Evolutionary conservation across 2,797 vertebrate species (phyloP), one percentile per base, ranked within the genome.

Genomic region (Cossypha dichroa): DNA sequence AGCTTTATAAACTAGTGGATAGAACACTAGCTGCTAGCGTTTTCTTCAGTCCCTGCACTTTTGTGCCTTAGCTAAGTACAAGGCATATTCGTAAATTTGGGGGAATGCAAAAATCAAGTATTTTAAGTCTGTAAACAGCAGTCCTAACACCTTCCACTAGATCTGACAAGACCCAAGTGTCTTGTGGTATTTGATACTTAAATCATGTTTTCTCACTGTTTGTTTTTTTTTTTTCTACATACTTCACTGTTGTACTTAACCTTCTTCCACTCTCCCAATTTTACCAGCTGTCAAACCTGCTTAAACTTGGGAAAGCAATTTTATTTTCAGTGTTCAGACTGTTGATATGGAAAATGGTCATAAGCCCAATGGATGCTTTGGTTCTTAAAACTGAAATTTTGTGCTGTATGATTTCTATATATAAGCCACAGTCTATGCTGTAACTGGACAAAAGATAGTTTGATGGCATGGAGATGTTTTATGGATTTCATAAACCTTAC

Each of bases 401-500:
- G 2, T 49, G 10, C 52, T 66, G 3, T 36, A 14, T 64, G 4
- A 2, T 45, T 83, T 90, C 22, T 41, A 2, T 48, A 14, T 81
- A 9, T 21, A 68, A 59, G 3, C 19, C 12, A 54, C 11, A 26
- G 7, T 79, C 54, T 77, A 1, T 93, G 36, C 38, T 86, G 25
- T 73, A 80, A 40, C 14, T 31, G n/a, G 10, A 33, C 52, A 69
- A 56, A 64, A 85, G 45, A 28, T 5, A 40, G 12, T 41, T n/a
- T 79, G 43, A 75, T 31, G 6, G 2, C 9, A 29, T 31, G 36
- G 4, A 28, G 28, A 17, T 20, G 6, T 62, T n/a, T 46, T 46
- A 34, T 0, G 0, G 16, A 40, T 75, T 60, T 89, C 13, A 17
- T 28, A 10, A 76, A 15, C 11, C 8, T 36, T 85, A 41, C 0